Base-by-base conservation (phyloP, 2,113 vertebrate species). In the Bothrops jararaca region DNA sequence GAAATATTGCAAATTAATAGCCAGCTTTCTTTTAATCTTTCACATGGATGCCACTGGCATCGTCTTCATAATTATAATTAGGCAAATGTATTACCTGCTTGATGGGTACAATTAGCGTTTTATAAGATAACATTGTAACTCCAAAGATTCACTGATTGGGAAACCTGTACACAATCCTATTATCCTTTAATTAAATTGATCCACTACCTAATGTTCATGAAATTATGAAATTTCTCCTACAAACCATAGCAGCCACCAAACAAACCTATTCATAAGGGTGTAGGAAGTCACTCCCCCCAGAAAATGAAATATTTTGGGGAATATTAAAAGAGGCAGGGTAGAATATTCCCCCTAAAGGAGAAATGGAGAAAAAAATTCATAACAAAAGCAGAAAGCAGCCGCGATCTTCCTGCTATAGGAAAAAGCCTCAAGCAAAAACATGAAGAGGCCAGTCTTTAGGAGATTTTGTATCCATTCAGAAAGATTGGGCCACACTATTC, bases 1-100 rank as follows among this genome's bases (percentile, higher is more conserved):
- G 92, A 91, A 95, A 92, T 69, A 80, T 94, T 54, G 48, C 93
- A 94, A 93, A 95, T 80, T 5, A 86, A 74, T 85, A 54, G 6
- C 1, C 58, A 92, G 48, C 39, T 48, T 15, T 39, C 7, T 91
- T 93, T 93, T 89, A 89, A 85, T 94, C 58, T 94, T 13, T 23
- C 29, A 23, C 60, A 90, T 92, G 93, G 94, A 92, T 93, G 74
- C 89, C 50, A 29, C 10, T 0, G 89, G 42, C 5, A 24, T 85
- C 90, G 48, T 87, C 58, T 74, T 64, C 50, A 64, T 88, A 92
- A 92, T 53, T 93, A 90, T 74, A 93, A 95, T 95, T 89, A 88
- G 93, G 69, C 39, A 89, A 50, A 53, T 91, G 64, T 91, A 92
- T 94, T 94, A 88, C 29, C 69, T 93, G 1, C 85, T 95, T 91